Evolutionary conservation across 2,113 vertebrate species (phyloP).

Genomic region (Microcebus griseorufus): DNA sequence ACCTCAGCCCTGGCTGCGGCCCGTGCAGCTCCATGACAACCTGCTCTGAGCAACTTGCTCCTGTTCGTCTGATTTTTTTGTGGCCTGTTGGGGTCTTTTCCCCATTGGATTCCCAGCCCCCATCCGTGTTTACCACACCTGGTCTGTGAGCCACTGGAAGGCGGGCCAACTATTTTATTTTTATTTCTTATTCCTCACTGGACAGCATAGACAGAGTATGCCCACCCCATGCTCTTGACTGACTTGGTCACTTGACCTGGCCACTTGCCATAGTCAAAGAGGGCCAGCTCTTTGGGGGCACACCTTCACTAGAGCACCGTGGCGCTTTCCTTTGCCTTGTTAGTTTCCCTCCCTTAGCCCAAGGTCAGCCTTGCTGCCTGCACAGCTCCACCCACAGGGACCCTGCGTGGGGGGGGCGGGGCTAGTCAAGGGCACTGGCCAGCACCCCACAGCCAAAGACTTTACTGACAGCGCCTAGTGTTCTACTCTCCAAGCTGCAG

Average conservation of each 20-base stretch:
- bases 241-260: not conserved
- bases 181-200: not conserved
- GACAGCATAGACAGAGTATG: not conserved
- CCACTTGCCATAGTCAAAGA: not conserved
- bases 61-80: not conserved
- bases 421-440: not conserved
- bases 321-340: not conserved
- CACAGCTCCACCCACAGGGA: not conserved
- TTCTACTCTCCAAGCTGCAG: not conserved
- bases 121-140: not conserved
- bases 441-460: not conserved
- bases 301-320: not conserved
- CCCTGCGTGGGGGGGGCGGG: too few species aligned
- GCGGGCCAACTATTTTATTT: not conserved
- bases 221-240: not conserved
- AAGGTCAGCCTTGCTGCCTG: not conserved
- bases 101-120: not conserved
- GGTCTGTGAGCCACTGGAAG: not conserved
- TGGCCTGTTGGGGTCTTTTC: not conserved
- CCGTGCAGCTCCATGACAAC: not conserved
- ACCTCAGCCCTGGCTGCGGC: not conserved
- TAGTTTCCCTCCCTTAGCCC: not conserved
- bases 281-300: not conserved
- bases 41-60: not conserved
- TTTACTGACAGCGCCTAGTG: not conserved